Base-by-base conservation (phyloP, 2,797 vertebrate genomes). In the Setipinna tenuifilis region DNA sequence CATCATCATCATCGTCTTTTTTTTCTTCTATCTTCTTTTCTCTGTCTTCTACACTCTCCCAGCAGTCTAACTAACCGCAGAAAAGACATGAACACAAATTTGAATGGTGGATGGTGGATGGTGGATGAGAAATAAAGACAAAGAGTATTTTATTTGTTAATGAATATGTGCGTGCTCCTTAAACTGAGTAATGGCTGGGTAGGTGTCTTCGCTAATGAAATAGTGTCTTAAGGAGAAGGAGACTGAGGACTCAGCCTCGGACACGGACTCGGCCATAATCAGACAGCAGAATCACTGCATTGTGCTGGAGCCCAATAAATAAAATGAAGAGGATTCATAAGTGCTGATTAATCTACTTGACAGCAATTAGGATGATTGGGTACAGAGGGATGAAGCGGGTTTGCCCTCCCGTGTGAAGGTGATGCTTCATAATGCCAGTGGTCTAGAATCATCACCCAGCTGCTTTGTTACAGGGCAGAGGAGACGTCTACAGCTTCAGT, bases 261-360 rank as follows among this genome's bases (percentile, higher is more conserved):
- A n/a, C n/a, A n/a, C n/a, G n/a, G n/a, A n/a, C 82, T 75, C 19
- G 14, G 21, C 85, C 57, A 57, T 82, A 86, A 83, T 82, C 84
- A 84, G 50, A 85, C 65, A 85, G 83, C 84, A 41, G 46, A 87
- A 87, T 75, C 82, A 58, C 46, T 85, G 17, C 82, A 85, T 83
- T 87, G 84, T 84, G 82, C 84, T 83, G 48, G 25, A 54, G 85
- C 85, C 85, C 23, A 75, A 85, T 86, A 83, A 85, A 87, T 86
- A 86, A 89, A 82, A 84, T 83, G 59, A 88, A 88, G 87, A 85
- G 84, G 65, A 84, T 83, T 88, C 83, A 83, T 85, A 88, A 89
- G 87, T 81, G 83, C 85, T 85, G 85, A 87, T 89, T 88, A 83
- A 88, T 89, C 88, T 88, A 84, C 82, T 85, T 87, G 85, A 88